Evolutionary conservation across 1,140 invertebrate genomes (phyloP).

Genomic region (Theocolax elegans): DNA sequence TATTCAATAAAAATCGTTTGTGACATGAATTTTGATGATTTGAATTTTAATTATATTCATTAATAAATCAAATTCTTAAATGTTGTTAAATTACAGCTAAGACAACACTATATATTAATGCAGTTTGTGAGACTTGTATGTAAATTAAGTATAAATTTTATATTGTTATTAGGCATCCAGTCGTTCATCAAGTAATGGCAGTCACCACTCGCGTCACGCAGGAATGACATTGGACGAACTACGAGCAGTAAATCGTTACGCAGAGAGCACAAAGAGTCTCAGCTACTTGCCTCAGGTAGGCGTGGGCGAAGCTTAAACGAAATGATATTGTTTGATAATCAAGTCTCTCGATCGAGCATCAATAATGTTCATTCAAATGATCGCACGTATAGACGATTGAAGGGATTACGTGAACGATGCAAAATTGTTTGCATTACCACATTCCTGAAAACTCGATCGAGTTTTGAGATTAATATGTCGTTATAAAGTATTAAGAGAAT

Average conservation of each 20-base stretch:
- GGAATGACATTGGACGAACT: conserved; percentile 81
- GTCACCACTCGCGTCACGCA: conserved; percentile 69
- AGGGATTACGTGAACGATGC: conserved; percentile 14
- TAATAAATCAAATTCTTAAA: too few species aligned
- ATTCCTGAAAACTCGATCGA: conserved; percentile 35
- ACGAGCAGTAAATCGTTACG: conserved; percentile 86
- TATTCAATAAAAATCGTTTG: too few species aligned
- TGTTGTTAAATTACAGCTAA: too few species aligned
- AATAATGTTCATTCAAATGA: background rate
- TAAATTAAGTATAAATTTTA: too few species aligned
- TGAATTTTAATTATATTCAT: too few species aligned
- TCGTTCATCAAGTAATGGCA: conserved; percentile 74
- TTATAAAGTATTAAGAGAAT: conserved; percentile 21
- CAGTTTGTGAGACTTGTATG: too few species aligned
- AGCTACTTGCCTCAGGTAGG: conserved; percentile 89
- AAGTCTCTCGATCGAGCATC: conserved; percentile 18
- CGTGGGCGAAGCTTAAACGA: conserved; percentile 57
- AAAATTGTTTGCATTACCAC: conserved; percentile 25
- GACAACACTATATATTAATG: too few species aligned
- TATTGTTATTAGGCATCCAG: conserved; percentile 66
- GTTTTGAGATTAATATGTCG: conserved; percentile 25
- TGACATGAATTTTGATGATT: too few species aligned
- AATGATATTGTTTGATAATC: conserved; percentile 28
- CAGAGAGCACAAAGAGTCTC: conserved; percentile 92
- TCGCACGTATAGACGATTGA: conserved; percentile 4